phyloP scores from a whole-genome alignment of 2,113 vertebrate species.

The Myiagra hebetior region DNA sequence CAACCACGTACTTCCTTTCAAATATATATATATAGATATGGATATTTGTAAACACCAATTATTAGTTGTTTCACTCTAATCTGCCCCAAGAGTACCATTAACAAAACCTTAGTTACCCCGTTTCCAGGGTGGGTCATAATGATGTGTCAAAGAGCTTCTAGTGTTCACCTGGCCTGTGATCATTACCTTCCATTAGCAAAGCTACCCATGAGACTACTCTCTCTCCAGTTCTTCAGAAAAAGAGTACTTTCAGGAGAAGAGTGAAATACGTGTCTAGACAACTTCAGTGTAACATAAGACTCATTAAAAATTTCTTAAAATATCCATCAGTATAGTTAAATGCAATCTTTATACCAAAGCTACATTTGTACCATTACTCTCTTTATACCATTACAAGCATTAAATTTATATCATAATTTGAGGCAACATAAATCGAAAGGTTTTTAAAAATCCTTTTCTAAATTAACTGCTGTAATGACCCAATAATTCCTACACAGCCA shows the following conservation, averaged over 20 bases:
- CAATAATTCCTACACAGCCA: neutral
- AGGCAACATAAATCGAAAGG: neutral
- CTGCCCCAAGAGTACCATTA: neutral
- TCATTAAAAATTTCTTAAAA: neutral
- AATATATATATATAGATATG: too few relatives aligned
- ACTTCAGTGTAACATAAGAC: neutral
- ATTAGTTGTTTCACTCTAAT: neutral
- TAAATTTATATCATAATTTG: neutral
- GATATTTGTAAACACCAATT: neutral
- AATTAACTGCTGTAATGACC: neutral
- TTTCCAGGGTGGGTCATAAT: neutral
- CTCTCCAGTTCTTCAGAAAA: neutral
- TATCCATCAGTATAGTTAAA: neutral
- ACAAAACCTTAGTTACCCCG: neutral
- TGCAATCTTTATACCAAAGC: neutral
- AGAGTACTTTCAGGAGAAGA: neutral
- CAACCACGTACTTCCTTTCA: neutral
- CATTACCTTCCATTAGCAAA: neutral
- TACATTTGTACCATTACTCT: neutral
- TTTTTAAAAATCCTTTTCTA: neutral
- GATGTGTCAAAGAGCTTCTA: neutral
- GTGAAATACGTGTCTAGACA: neutral
- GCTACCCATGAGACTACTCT: neutral
- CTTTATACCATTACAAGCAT: neutral
- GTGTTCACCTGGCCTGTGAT: neutral